A percentile compares a stretch with the other conserved stretches of the same genome.
Evolutionary conservation across 2,888 invertebrate species (phyloP).

Genomic region (Archips crataeganus): DNA sequence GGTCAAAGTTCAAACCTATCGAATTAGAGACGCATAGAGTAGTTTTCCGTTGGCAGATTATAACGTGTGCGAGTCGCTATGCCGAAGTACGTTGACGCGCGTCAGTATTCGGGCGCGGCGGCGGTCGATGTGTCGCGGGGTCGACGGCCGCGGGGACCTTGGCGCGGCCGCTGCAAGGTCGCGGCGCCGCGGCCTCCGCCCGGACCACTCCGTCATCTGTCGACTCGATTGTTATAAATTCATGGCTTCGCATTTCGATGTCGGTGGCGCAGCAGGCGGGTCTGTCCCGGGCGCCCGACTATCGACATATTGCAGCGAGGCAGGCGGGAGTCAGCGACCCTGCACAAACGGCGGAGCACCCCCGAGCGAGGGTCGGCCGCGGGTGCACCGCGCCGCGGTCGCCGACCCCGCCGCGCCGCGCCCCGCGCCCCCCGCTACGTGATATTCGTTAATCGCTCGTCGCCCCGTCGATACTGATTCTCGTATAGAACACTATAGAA

Average conservation of each 20-base stretch:
- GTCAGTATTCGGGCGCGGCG: slow-evolving; percentile 36
- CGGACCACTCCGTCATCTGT: slow-evolving; percentile 29
- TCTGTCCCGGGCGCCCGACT: neutral
- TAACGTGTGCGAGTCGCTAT: slow-evolving; percentile 9
- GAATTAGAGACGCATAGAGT: neutral
- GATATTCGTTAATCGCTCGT: slow-evolving; percentile 38
- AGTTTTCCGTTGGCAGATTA: neutral
- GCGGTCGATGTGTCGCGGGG: slow-evolving; percentile 51
- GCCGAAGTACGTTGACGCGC: slow-evolving; percentile 23
- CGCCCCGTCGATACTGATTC: slow-evolving; percentile 30
- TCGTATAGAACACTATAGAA: slow-evolving; percentile 3
- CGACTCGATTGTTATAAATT: slow-evolving; percentile 11
- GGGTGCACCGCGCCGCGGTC: slow-evolving; percentile 38
- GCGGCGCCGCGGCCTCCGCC: slow-evolving; percentile 44
- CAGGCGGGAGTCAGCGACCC: slow-evolving; percentile 31
- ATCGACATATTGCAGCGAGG: slow-evolving; percentile 23
- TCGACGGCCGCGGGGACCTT: slow-evolving; percentile 65
- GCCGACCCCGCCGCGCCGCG: slow-evolving; percentile 42
- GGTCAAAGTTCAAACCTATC: neutral
- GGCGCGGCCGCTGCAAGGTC: slow-evolving; percentile 68
- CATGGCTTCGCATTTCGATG: neutral
- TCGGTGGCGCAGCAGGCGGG: neutral
- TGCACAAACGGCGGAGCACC: slow-evolving; percentile 25
- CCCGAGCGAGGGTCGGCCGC: slow-evolving; percentile 27
- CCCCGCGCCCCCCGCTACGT: slow-evolving; percentile 23